These are phyloP conservation scores for Drosophila silvestris DNA, from an alignment of 2,888 invertebrate species.

Conservation along the genomic window DNA sequence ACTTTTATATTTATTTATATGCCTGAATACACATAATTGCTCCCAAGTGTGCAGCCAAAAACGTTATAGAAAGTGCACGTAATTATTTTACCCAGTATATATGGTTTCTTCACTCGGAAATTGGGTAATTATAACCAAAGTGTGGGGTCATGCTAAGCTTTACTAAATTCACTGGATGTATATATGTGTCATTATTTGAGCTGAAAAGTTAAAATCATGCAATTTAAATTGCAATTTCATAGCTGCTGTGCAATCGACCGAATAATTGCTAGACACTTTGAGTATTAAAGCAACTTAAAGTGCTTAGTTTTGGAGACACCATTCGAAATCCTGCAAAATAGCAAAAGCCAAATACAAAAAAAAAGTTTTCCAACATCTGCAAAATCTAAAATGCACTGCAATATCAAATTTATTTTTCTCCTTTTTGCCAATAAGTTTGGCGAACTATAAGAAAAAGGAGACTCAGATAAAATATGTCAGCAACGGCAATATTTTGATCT, in stretches of 20 bases:
- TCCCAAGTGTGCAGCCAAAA: constrained; percentile 15
- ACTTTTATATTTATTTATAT: constrained; percentile 8
- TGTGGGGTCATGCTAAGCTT: constrained; percentile 4
- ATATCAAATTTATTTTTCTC: constrained; percentile 34
- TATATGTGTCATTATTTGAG: not conserved
- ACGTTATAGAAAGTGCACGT: constrained; percentile 15
- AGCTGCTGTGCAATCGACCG: constrained; percentile 34
- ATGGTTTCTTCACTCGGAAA: constrained; percentile 15
- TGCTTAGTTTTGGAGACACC: constrained; percentile 29
- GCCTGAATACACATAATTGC: constrained; percentile 31
- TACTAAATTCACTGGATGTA: not conserved
- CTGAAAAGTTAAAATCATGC: constrained; percentile 13
- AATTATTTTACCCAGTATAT: constrained; percentile 30
- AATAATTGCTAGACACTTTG: constrained; percentile 11
- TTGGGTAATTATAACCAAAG: constrained; percentile 35
- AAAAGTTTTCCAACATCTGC: constrained; percentile 34
- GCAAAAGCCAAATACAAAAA: constrained; percentile 9
- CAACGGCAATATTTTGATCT: constrained; percentile 19
- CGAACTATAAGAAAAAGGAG: not conserved
- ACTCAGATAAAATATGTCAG: constrained; percentile 2
- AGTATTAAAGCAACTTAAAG: constrained; percentile 26
- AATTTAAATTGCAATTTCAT: constrained; percentile 27
- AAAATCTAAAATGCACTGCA: constrained; percentile 26
- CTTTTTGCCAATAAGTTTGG: constrained; percentile 32
- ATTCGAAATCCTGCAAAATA: constrained; percentile 28